Percentiles rank a stretch among this genome's conserved stretches.
phyloP scores from a whole-genome alignment of 2,113 vertebrate species.

The Grus americana region DNA sequence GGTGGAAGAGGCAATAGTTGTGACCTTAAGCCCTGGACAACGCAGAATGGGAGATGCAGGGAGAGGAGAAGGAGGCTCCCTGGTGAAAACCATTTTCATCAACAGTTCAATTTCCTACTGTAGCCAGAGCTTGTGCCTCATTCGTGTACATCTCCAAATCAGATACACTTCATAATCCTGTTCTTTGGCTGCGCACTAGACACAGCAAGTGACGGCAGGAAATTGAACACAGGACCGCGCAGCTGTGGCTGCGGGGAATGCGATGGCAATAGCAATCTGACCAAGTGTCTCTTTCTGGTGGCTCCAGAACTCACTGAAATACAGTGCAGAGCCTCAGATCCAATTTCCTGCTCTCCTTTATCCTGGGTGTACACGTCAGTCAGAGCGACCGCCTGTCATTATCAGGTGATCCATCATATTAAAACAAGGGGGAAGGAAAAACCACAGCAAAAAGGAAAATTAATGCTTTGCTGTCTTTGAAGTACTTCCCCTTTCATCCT shows the following conservation, averaged over 20 bases:
- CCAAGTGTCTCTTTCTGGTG: constrained; percentile 12
- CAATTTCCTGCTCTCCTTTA: constrained; percentile 64
- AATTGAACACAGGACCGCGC: constrained; percentile 31
- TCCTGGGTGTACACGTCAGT: background rate
- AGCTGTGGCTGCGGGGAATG: background rate
- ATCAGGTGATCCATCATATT: constrained; percentile 58
- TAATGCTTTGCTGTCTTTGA: constrained; percentile 48
- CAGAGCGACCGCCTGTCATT: background rate
- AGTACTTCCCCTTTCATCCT: constrained; percentile 22
- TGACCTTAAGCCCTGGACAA: background rate
- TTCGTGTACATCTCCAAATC: background rate
- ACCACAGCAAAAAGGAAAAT: constrained; percentile 10
- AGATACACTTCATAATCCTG: constrained; percentile 31
- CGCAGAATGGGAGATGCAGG: background rate
- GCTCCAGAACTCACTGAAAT: background rate
- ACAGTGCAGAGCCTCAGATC: background rate
- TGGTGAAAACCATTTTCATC: background rate
- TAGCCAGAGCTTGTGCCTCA: background rate
- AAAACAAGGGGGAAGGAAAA: constrained; percentile 38
- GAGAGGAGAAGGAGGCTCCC: background rate
- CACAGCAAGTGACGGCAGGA: constrained; percentile 40
- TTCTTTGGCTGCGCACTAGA: background rate
- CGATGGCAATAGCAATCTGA: background rate
- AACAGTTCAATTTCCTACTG: constrained; percentile 28
- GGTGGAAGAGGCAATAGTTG: background rate